Conservation (phyloP, 2,888 invertebrate species). For the Mylabris sibirica region DNA sequence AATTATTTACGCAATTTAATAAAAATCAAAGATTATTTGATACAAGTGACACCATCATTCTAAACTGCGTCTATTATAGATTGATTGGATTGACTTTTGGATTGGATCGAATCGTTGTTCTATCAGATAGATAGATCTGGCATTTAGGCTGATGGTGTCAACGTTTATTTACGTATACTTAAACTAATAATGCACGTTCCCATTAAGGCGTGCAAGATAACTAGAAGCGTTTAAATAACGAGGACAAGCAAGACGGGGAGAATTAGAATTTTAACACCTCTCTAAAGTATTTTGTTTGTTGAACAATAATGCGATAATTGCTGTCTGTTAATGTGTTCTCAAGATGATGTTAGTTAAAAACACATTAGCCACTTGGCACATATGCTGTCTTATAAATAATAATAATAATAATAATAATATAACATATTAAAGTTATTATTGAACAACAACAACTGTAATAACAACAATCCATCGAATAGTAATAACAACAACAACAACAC, state of each 20-base stretch:
- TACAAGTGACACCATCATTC: too few species aligned
- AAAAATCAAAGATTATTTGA: too few species aligned
- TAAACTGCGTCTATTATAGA: too few species aligned
- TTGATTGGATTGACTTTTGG: too few species aligned
- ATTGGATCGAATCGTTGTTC: background rate
- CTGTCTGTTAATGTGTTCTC: constrained; percentile 29
- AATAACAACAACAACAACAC: background rate
- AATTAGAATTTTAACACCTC: constrained; percentile 10
- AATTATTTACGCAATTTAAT: too few species aligned
- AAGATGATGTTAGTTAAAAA: constrained; percentile 28
- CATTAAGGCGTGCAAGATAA: background rate
- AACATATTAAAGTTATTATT: background rate
- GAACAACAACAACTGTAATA: background rate
- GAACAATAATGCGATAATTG: constrained; percentile 35
- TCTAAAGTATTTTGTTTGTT: constrained; percentile 3
- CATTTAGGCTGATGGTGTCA: background rate
- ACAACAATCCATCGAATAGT: background rate
- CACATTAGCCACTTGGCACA: constrained; percentile 27
- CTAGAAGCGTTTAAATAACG: background rate
- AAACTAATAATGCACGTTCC: constrained; percentile 23
- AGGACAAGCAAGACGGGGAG: background rate
- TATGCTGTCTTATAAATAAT: background rate
- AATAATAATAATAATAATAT: background rate
- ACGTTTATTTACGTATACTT: constrained; percentile 3
- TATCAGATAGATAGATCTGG: background rate